A percentile compares a stretch with the other conserved stretches of the same genome.
phyloP scores from a whole-genome alignment of 2,888 invertebrate genomes.

The Nyleta sp. region DNA sequence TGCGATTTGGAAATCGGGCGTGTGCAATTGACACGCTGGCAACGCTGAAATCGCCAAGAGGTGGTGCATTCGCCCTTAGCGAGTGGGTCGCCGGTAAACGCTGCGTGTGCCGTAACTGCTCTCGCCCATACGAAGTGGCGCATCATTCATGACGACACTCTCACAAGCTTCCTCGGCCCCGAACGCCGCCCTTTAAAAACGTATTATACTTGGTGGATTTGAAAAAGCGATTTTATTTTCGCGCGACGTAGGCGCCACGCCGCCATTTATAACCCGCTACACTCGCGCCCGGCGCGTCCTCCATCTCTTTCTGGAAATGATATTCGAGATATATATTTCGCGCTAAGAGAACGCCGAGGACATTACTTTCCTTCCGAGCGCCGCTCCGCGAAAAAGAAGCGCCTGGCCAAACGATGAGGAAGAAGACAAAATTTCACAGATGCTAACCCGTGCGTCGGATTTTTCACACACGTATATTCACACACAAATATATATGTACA shows the following conservation, averaged over 20 bases:
- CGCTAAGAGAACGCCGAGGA: conserved; percentile 58
- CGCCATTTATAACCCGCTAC: conserved; percentile 70
- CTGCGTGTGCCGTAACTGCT: conserved; percentile 58
- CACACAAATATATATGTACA: too few relatives aligned
- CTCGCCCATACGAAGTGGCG: conserved; percentile 61
- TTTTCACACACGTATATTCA: conserved; percentile 36
- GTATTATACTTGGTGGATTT: conserved; percentile 71
- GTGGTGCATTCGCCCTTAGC: conserved; percentile 66
- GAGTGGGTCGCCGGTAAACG: conserved; percentile 62
- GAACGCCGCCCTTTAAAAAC: conserved; percentile 70
- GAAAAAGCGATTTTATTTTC: conserved; percentile 72
- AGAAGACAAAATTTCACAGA: conserved; percentile 59
- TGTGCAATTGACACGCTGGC: conserved; percentile 26
- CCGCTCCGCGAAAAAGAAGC: conserved; percentile 40
- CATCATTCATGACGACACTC: conserved; percentile 67
- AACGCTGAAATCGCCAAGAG: conserved; percentile 49
- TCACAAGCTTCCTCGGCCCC: conserved; percentile 36
- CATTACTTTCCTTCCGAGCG: conserved; percentile 54
- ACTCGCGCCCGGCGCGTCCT: conserved; percentile 30
- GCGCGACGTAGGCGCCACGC: conserved; percentile 62
- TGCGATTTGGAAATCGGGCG: conserved; percentile 11
- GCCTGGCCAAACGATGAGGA: conserved; percentile 33
- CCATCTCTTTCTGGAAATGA: conserved; percentile 64
- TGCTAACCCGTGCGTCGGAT: conserved; percentile 63
- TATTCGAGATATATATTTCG: conserved; percentile 69